Conservation (phyloP, 2,113 vertebrate species). For the Stegostoma tigrinum region DNA sequence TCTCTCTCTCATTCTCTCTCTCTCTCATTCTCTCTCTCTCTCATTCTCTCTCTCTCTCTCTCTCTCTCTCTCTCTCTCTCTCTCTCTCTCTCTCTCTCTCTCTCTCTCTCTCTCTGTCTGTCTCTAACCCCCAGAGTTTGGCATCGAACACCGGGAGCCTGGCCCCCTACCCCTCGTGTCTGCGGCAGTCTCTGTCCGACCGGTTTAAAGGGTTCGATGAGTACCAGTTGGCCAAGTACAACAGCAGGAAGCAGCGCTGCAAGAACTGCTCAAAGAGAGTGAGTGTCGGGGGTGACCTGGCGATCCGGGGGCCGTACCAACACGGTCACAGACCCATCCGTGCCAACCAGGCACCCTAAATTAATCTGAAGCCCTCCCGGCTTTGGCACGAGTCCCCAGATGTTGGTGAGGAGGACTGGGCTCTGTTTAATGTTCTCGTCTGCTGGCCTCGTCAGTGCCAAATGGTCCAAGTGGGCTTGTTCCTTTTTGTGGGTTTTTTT, state of each 20-base stretch:
- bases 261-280: conserved; percentile 43
- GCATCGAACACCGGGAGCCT: conserved; percentile 39
- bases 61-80: not conserved
- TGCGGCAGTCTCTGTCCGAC: conserved; percentile 68
- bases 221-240: conserved; percentile 85
- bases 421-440: too few relatives aligned
- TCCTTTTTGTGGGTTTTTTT: too few relatives aligned
- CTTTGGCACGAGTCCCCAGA: too few relatives aligned
- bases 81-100: too few relatives aligned
- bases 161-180: conserved; percentile 62
- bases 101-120: not conserved
- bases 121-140: not conserved
- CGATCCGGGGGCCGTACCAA: too few relatives aligned
- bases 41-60: too few relatives aligned
- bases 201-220: conserved; percentile 78
- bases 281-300: not conserved
- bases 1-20: not conserved
- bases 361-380: too few relatives aligned
- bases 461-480: too few relatives aligned
- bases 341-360: too few relatives aligned
- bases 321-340: too few relatives aligned
- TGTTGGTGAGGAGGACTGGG: too few relatives aligned
- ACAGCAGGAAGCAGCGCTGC: conserved; percentile 68
- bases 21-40: not conserved
- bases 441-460: too few relatives aligned